Evolutionary conservation across 2,797 vertebrate species (phyloP).

Genomic region (Leucoraja ocellata): DNA sequence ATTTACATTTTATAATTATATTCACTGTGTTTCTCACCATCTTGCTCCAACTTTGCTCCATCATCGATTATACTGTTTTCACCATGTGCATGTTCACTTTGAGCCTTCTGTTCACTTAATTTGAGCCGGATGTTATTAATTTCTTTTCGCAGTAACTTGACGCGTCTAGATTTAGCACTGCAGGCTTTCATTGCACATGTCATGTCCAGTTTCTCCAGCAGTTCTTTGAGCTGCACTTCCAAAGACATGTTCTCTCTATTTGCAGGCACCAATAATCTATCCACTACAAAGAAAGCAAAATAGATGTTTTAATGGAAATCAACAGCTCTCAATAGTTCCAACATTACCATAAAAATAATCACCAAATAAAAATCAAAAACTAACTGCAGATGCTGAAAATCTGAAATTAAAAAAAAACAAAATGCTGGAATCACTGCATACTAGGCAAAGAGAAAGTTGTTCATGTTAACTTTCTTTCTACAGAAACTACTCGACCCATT

Average conservation of each 20-base stretch:
- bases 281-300: constrained; percentile 61
- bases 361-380: background rate
- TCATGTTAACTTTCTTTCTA: no score
- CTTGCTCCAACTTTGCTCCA: constrained; percentile 61
- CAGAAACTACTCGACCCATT: no score
- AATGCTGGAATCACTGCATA: no score
- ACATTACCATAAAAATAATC: background rate
- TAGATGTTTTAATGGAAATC: background rate
- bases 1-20: constrained; percentile 34
- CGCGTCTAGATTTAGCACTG: constrained; percentile 84
- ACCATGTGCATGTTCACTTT: constrained; percentile 59
- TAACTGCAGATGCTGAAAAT: no score
- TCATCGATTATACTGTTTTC: constrained; percentile 62
- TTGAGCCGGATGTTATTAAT: constrained; percentile 77
- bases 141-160: constrained; percentile 87
- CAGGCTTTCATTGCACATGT: constrained; percentile 91
- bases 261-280: constrained; percentile 76
- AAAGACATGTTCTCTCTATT: constrained; percentile 72
- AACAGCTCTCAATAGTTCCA: no score
- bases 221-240: constrained; percentile 81
- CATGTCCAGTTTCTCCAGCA: constrained; percentile 88
- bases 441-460: no score
- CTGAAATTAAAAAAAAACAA: no score
- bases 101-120: constrained; percentile 71
- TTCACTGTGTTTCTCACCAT: constrained; percentile 77